A percentile compares a stretch with the other conserved stretches of the same genome.
Conservation (phyloP, 2,797 vertebrate species). For the Tapirus indicus region DNA sequence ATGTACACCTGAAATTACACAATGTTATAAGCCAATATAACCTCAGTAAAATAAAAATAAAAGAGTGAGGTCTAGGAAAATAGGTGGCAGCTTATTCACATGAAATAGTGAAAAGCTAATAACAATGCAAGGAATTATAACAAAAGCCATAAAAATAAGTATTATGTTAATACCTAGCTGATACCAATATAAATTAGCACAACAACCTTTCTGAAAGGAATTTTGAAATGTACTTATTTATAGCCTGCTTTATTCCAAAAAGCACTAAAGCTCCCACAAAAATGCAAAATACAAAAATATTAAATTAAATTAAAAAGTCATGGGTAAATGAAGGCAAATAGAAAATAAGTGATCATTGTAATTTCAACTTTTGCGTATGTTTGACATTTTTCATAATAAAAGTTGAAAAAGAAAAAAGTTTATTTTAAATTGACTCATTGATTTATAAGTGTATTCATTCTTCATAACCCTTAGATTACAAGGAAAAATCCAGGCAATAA, state of each 20-base stretch:
- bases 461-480: not conserved
- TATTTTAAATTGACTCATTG: not conserved
- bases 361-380: not conserved
- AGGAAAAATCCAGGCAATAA: not conserved
- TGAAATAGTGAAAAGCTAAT: not conserved
- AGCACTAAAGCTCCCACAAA: not conserved
- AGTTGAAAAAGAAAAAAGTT: not conserved
- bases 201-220: not conserved
- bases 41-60: not conserved
- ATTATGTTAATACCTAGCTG: not conserved
- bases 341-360: not conserved
- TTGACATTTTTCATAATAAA: not conserved
- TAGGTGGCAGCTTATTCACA: not conserved
- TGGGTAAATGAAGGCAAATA: not conserved
- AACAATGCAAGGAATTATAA: conserved; percentile 34
- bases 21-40: too few relatives aligned
- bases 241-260: not conserved
- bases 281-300: not conserved
- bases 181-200: conserved; percentile 31
- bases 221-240: not conserved
- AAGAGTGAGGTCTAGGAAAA: not conserved
- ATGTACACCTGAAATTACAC: too few relatives aligned
- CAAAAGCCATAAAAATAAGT: not conserved
- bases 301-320: not conserved
- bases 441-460: not conserved